Evolutionary conservation across 1,140 invertebrate genomes (phyloP).

Genomic region (Drosophila orena): DNA sequence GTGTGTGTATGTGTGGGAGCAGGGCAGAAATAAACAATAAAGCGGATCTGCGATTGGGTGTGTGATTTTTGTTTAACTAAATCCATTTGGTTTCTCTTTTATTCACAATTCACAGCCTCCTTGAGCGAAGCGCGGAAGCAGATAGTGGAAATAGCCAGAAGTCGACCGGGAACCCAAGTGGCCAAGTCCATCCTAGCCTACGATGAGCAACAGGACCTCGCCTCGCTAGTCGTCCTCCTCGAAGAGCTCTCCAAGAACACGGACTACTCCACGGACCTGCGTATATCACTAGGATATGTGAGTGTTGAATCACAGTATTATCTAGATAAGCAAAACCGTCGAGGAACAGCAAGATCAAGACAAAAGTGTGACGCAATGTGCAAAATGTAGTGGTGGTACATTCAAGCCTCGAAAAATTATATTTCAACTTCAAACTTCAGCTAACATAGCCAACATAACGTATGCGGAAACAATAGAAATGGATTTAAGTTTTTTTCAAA

Average conservation of each 20-base stretch:
- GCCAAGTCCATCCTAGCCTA: constrained; percentile 64
- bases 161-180: constrained; percentile 66
- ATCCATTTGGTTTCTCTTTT: not conserved
- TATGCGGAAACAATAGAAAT: too few species aligned
- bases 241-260: constrained; percentile 75
- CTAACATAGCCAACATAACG: too few species aligned
- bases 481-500: too few species aligned
- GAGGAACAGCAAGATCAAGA: too few species aligned
- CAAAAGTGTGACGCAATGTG: too few species aligned
- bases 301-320: constrained; percentile 14
- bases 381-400: too few species aligned
- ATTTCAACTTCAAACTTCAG: too few species aligned
- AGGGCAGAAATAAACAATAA: constrained; percentile 28
- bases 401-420: too few species aligned
- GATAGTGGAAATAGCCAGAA: constrained; percentile 54
- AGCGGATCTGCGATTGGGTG: constrained; percentile 18
- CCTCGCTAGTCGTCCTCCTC: constrained; percentile 50
- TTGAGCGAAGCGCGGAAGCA: constrained; percentile 12
- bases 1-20: not conserved
- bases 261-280: constrained; percentile 68
- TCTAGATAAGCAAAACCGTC: not conserved
- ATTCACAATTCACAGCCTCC: not conserved
- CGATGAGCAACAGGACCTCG: constrained; percentile 43
- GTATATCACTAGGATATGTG: constrained; percentile 68
- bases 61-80: constrained; percentile 17